Percentiles rank a stretch among this genome's conserved stretches.
Evolutionary conservation across 2,113 vertebrate genomes (phyloP).

Genomic region (Plectropomus leopardus): DNA sequence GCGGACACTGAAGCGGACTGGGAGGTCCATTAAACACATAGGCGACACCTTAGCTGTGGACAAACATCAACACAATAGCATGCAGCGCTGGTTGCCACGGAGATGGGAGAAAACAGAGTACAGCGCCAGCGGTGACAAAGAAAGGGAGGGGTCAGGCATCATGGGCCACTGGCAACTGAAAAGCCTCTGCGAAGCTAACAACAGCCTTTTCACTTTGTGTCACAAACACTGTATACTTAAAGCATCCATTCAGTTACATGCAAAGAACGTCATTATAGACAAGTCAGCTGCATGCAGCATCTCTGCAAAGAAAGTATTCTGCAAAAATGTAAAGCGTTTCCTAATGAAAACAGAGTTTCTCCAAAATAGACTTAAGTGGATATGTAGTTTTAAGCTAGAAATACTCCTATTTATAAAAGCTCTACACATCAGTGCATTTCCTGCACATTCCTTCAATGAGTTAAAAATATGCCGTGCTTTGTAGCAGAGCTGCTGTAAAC

Average conservation of each 20-base stretch:
- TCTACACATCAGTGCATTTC: slow-evolving; percentile 5
- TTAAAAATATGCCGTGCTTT: background rate
- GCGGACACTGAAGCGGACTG: slow-evolving; percentile 75
- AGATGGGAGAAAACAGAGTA: slow-evolving; percentile 73
- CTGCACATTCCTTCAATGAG: background rate
- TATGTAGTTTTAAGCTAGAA: background rate
- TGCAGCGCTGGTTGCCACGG: slow-evolving; percentile 74
- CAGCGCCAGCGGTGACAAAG: slow-evolving; percentile 75
- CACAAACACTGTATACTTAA: slow-evolving; percentile 53
- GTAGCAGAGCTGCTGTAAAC: slow-evolving; percentile 2
- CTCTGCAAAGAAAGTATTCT: slow-evolving; percentile 8
- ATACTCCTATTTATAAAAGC: background rate
- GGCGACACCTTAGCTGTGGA: slow-evolving; percentile 82
- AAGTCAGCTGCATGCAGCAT: slow-evolving; percentile 26
- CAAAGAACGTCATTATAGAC: slow-evolving; percentile 28
- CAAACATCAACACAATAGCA: slow-evolving; percentile 82
- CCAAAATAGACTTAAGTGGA: background rate
- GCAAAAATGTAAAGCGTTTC: background rate
- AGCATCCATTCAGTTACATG: slow-evolving; percentile 52
- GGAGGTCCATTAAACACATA: slow-evolving; percentile 80
- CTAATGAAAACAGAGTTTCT: background rate
- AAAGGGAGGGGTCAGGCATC: slow-evolving; percentile 74
- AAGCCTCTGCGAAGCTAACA: slow-evolving; percentile 63
- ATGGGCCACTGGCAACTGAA: slow-evolving; percentile 71
- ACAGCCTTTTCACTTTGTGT: slow-evolving; percentile 47